Evolutionary conservation across 2,888 invertebrate genomes (phyloP).

Genomic region (Cryptophagus acutangulus): DNA sequence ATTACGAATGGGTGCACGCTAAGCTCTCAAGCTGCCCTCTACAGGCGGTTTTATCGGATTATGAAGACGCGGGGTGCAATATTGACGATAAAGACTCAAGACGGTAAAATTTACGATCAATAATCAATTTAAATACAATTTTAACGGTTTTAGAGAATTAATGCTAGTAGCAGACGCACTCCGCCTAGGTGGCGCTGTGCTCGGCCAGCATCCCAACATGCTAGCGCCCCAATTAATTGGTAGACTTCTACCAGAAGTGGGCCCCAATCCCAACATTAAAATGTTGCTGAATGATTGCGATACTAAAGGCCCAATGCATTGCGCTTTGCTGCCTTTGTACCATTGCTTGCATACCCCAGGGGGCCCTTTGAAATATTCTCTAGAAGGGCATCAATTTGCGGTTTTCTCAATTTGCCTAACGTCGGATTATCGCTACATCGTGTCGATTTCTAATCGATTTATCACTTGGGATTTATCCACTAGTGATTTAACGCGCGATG

Average conservation of each 20-base stretch:
- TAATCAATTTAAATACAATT: not conserved
- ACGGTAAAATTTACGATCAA: conserved; percentile 49
- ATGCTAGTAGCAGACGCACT: conserved; percentile 91
- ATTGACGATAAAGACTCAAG: conserved; percentile 78
- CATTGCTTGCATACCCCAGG: conserved; percentile 98
- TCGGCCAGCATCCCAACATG: conserved; percentile 92
- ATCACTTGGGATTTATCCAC: conserved; percentile 97
- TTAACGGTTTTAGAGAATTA: conserved; percentile 71
- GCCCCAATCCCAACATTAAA: conserved; percentile 74
- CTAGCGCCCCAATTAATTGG: conserved; percentile 91
- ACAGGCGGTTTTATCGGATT: conserved; percentile 90
- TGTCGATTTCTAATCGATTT: conserved; percentile 93
- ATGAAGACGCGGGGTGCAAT: conserved; percentile 84
- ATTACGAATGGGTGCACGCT: conserved; percentile 96
- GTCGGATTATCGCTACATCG: conserved; percentile 85
- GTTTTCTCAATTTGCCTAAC: conserved; percentile 89
- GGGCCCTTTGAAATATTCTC: conserved; percentile 93
- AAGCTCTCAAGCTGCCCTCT: conserved; percentile 93
- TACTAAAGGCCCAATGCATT: conserved; percentile 79
- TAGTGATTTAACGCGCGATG: conserved; percentile 88
- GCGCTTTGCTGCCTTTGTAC: conserved; percentile 86
- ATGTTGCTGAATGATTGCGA: conserved; percentile 89
- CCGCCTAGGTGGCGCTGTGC: conserved; percentile 88
- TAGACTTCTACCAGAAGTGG: conserved; percentile 86
- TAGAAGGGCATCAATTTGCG: conserved; percentile 97